Evolutionary conservation across 2,113 vertebrate species (phyloP), one percentile per base, ranked within the genome.

Genomic region (Tor tambroides): DNA sequence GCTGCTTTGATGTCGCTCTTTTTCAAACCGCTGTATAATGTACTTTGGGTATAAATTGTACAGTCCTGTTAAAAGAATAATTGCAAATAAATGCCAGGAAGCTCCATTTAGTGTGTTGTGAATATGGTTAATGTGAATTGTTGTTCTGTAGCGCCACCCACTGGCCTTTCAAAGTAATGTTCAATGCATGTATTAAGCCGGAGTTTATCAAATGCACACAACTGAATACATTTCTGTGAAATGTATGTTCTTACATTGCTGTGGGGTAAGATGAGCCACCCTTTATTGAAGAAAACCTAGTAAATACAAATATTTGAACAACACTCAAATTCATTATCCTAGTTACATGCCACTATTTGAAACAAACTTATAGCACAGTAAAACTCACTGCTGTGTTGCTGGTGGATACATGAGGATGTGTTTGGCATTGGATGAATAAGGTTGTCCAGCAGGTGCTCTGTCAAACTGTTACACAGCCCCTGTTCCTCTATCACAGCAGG

Each of bases 1-100:
- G 97, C 96, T 98, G 97, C 97, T 98, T 95, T 94, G 93, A 94
- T 89, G 93, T 96, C 96, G 96, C 96, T 98, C 97, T 96, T 96
- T 96, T 95, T 94, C 78, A 84, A 95, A 96, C 95, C 95, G 96
- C 96, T 93, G 92, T 93, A 95, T 96, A 94, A 96, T 96, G 94
- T 96, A 96, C 94, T 96, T 96, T 91, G 94, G 96, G 96, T 97
- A 96, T 93, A 92, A 96, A 94, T 95, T 96, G 96, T 95, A 94
- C 96, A 97, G 96, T 97, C 95, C 83, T 91, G 93, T 92, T 91
- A 74, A 89, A 92, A 94, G 91, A 93, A 91, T 93, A 93, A 91
- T 93, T 90, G 80, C 78, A 92, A 94, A 94, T 93, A 94, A 94
- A 95, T 92, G 79, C 89, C 88, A 91, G 93, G 91, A 87, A 85